Conservation (phyloP, 2,888 invertebrate genomes). For the Matsumyia berberina region DNA sequence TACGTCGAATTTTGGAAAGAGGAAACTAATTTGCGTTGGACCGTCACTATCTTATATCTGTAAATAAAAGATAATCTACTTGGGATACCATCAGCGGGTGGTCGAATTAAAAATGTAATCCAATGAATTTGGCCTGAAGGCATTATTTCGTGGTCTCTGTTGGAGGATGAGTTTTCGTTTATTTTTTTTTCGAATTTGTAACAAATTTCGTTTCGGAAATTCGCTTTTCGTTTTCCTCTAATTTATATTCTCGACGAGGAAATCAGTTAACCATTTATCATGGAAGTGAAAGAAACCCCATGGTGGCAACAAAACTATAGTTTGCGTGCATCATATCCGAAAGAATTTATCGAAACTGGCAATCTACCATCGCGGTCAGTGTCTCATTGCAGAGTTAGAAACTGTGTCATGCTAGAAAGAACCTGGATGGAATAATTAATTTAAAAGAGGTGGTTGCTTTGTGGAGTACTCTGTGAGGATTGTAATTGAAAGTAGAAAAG, state of each 20-base stretch:
- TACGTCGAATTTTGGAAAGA: neutral
- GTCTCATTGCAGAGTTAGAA: slow-evolving; percentile 18
- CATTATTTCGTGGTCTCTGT: neutral
- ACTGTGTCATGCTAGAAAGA: slow-evolving; percentile 38
- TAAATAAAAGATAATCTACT: neutral
- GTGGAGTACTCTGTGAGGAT: too few species aligned
- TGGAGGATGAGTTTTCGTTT: neutral
- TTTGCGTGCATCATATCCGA: slow-evolving; percentile 21
- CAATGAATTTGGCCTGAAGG: neutral
- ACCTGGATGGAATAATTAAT: slow-evolving; percentile 42
- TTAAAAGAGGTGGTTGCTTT: neutral
- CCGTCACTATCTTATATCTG: neutral
- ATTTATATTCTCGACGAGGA: slow-evolving; percentile 13
- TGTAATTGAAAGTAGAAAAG: too few species aligned
- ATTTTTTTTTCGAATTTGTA: neutral
- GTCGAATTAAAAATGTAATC: neutral
- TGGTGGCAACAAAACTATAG: slow-evolving; percentile 1
- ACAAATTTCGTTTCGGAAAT: slow-evolving; percentile 6
- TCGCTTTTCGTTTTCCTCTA: neutral
- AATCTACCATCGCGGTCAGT: slow-evolving; percentile 8
- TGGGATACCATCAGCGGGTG: too few species aligned
- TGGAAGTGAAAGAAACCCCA: slow-evolving; percentile 29
- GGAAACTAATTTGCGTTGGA: neutral
- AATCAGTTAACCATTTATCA: slow-evolving; percentile 3
- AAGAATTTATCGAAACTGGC: slow-evolving; percentile 12